phyloP scores from a whole-genome alignment of 2,113 vertebrate genomes.

The Tenrec ecaudatus region DNA sequence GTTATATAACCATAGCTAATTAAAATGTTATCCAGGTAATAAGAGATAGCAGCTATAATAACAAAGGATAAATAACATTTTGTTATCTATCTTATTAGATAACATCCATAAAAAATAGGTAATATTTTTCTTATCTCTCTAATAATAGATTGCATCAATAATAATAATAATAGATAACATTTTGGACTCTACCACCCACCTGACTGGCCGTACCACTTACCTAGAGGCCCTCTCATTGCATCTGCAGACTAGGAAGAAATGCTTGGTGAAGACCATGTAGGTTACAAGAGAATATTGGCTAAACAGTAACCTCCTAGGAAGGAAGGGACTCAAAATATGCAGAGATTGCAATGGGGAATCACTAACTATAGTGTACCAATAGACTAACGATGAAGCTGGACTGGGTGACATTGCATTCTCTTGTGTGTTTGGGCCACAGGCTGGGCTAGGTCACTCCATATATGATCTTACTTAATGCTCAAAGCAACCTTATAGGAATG shows the following conservation, averaged over 20 bases:
- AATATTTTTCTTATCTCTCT: too few species aligned
- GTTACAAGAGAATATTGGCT: background rate
- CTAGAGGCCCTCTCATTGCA: too few species aligned
- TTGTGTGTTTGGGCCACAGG: background rate
- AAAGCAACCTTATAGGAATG: background rate
- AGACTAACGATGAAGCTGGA: background rate
- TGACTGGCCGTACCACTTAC: background rate
- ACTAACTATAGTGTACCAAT: background rate
- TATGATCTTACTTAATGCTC: background rate
- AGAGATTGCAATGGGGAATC: background rate
- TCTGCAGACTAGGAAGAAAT: background rate
- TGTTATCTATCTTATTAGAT: too few species aligned
- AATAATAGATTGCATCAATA: background rate
- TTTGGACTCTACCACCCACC: background rate
- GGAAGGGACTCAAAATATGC: background rate
- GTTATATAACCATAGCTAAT: too few species aligned
- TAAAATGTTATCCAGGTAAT: too few species aligned
- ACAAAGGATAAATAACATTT: too few species aligned
- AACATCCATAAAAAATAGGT: too few species aligned
- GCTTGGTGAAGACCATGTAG: background rate
- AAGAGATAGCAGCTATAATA: too few species aligned
- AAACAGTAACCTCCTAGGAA: background rate
- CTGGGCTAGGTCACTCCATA: background rate
- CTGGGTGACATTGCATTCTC: background rate
- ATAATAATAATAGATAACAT: background rate